Evolutionary conservation across 30 jellyfish, hydroid and myxozoan genomes (phyloP), one percentile per base, ranked within the genome.

Genomic region (Aurelia coerulea): DNA sequence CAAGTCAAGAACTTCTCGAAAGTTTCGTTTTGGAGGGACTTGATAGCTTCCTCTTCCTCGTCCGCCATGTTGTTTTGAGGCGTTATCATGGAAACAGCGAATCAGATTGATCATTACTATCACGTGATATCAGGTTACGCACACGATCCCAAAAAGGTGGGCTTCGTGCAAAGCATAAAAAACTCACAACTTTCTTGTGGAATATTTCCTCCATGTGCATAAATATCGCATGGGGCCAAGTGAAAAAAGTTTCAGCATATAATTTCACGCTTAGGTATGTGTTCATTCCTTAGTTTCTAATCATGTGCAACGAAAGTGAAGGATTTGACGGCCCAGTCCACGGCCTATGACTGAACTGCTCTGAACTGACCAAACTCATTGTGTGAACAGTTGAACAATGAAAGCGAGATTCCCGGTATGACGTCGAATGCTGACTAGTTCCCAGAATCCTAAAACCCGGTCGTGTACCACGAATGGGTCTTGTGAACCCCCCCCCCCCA

Each of bases 291-390:
- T 66, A 66, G 76, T 66, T 66, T 66, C 76, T 66, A 66, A 66
- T 66, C 76, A 66, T 66, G 76, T 66, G 76, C 76, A 66, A 66
- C 76, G 76, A 66, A 66, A 66, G 76, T 66, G 76, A 66, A 15
- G 33, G 11, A 66, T 66, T 66, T 10, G 76, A 66, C 76, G 33
- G 76, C 76, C 76, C 76, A 66, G 76, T 66, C 76, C 76, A 66
- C 76, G 76, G 76, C 76, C 76, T 66, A 66, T 37, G 5, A 23
- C 29, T 23, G 29, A 23, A 23, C 29, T 23, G 29, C 29, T 23
- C 29, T 23, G 29, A 23, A 23, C 29, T 23, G 29, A 23, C 29
- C 29, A 23, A 23, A 23, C 29, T 23, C 29, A 23, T 23, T 23
- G 29, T 23, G 29, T 23, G 29, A 23, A 23, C 29, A 23, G 29